Evolutionary conservation across 2,888 invertebrate genomes (phyloP), one percentile per base, ranked within the genome.

Genomic region (Mesoligia furuncula): DNA sequence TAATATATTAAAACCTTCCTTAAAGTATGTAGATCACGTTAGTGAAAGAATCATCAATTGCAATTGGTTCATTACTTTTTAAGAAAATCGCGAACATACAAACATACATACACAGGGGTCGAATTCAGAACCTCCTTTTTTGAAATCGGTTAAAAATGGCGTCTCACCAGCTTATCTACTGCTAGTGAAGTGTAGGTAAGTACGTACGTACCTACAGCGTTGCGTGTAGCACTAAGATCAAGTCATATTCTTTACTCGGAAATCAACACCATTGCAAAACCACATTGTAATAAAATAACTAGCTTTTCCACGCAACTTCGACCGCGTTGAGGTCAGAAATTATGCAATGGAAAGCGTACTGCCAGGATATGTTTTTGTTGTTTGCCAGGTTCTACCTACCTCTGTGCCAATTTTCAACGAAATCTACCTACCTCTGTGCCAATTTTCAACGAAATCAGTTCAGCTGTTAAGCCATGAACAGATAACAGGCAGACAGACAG

Each of bases 201-300:
- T 17, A 57, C 0, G 24, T 69, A n/a, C 42, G 1, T 69, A 0
- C n/a, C 13, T 15, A 31, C 17, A 27, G n/a, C n/a, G n/a, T 36
- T n/a, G n/a, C 27, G 4, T n/a, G 6, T 20, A 57, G 39, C 42
- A 20, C n/a, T 45, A 59, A 42, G 17, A 11, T 36, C 42, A 61
- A 48, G 0, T 9, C 1, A 24, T 62, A 64, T 45, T 48, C 9
- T 45, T 17, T 48, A 71, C 54, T 48, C 27, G 24, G 66, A 62
- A 67, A 77, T 62, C 3, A 27, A 59, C 15, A 73, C 61, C 59
- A 24, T 36, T 15, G 39, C 67, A 73, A 83, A 73, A 80, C 59
- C 73, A 48, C 76, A 64, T 45, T 31, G 9, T 24, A 27, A n/a
- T 64, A 20, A 31, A 13, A 42, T 7, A 45, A 8, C 54, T 68